Evolutionary conservation across 2,797 vertebrate genomes (phyloP).

Genomic region (Tolypeutes matacus): DNA sequence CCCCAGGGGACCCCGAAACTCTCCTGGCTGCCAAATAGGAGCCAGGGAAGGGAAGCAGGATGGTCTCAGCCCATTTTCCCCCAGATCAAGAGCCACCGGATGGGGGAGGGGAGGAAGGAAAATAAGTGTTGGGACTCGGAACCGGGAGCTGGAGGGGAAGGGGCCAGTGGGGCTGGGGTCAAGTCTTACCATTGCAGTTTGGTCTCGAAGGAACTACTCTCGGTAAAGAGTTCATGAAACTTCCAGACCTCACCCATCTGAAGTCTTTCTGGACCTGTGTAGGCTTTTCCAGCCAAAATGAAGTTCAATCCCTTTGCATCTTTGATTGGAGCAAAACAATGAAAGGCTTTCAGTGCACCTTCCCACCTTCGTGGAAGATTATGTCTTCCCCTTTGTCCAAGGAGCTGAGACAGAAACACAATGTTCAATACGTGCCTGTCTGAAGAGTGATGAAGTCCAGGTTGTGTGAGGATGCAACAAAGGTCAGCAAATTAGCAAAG

Average conservation of each 20-base stretch:
- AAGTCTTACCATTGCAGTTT: neutral
- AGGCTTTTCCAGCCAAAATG: slow-evolving; percentile 91
- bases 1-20: no score
- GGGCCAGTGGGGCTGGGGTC: no score
- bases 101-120: neutral
- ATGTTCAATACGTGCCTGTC: slow-evolving; percentile 99
- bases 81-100: no score
- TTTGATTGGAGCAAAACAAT: slow-evolving; percentile 93
- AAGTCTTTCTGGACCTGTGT: neutral
- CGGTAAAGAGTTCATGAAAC: neutral
- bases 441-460: slow-evolving; percentile 98
- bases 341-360: slow-evolving; percentile 98
- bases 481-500: slow-evolving; percentile 71
- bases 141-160: neutral
- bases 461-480: slow-evolving; percentile 73
- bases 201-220: fast-evolving
- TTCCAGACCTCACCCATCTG: neutral
- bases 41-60: neutral
- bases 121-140: neutral
- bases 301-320: slow-evolving; percentile 98
- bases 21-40: no score
- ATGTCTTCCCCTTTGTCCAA: slow-evolving; percentile 99
- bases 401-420: slow-evolving; percentile 86
- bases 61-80: neutral
- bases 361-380: slow-evolving; percentile 98